Conservation (phyloP, 2,888 invertebrate species). For the Fissipunctia ypsillon region DNA sequence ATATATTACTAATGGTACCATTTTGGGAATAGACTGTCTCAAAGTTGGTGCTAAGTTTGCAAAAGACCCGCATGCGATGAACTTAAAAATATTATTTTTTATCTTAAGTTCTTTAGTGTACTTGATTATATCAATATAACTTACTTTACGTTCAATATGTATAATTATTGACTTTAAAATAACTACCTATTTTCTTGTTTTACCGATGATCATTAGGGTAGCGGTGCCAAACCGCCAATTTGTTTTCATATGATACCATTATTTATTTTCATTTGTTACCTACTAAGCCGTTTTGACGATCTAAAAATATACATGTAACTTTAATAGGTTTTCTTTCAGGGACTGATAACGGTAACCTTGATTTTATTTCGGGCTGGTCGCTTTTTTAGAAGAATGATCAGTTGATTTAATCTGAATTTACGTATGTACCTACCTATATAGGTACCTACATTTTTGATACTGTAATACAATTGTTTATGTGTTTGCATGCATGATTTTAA, state of each 20-base stretch:
- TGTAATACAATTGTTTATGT: no score
- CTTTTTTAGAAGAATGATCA: not conserved
- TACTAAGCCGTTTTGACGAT: not conserved
- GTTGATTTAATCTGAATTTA: not conserved
- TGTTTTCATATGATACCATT: not conserved
- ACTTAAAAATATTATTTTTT: not conserved
- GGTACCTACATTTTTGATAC: not conserved
- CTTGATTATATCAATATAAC: no score
- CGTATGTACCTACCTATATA: no score
- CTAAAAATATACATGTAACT: not conserved
- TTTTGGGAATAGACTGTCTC: not conserved
- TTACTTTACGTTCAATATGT: no score
- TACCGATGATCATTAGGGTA: not conserved
- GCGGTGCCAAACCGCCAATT: not conserved
- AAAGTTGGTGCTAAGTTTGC: not conserved
- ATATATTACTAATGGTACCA: not conserved
- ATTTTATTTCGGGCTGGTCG: not conserved
- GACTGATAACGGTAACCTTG: not conserved
- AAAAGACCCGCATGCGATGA: not conserved
- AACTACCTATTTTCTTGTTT: not conserved
- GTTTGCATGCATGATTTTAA: not conserved
- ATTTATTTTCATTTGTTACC: not conserved
- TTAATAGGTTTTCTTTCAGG: not conserved
- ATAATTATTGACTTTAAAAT: not conserved
- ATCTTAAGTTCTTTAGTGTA: not conserved